phyloP scores from a whole-genome alignment of 2,888 invertebrate genomes.

The Epinotia demarniana region DNA sequence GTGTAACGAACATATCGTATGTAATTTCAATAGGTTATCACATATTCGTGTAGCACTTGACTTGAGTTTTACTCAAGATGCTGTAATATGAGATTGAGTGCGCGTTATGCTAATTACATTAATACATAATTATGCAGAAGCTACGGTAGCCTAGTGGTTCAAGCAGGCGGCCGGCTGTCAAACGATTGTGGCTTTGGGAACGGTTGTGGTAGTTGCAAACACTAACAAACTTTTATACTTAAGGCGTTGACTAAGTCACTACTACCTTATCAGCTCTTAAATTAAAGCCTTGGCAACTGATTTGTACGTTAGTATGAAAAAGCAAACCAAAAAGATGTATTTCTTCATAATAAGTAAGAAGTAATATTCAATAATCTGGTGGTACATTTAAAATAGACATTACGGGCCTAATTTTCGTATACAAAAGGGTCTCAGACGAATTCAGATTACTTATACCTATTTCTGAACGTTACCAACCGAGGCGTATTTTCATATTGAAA shows the following conservation, averaged over 20 bases:
- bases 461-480: constrained; percentile 6
- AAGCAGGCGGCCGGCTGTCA: too few relatives aligned
- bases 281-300: too few relatives aligned
- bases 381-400: constrained; percentile 4
- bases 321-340: neutral
- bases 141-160: too few relatives aligned
- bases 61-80: neutral
- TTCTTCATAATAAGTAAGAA: neutral
- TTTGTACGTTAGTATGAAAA: neutral
- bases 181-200: too few relatives aligned
- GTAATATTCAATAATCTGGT: neutral
- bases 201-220: too few relatives aligned
- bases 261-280: too few relatives aligned
- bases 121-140: too few relatives aligned
- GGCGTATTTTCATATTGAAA: neutral
- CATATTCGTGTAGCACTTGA: neutral
- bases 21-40: constrained; percentile 29
- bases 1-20: constrained; percentile 23
- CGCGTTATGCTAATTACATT: neutral
- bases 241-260: too few relatives aligned
- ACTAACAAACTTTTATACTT: too few relatives aligned
- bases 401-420: neutral
- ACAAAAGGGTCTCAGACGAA: constrained; percentile 7
- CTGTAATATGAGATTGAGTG: constrained; percentile 7
- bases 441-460: neutral